A percentile compares a stretch with the other conserved stretches of the same genome.
Conservation (phyloP, 2,797 vertebrate genomes). For the Synanceia verrucosa region DNA sequence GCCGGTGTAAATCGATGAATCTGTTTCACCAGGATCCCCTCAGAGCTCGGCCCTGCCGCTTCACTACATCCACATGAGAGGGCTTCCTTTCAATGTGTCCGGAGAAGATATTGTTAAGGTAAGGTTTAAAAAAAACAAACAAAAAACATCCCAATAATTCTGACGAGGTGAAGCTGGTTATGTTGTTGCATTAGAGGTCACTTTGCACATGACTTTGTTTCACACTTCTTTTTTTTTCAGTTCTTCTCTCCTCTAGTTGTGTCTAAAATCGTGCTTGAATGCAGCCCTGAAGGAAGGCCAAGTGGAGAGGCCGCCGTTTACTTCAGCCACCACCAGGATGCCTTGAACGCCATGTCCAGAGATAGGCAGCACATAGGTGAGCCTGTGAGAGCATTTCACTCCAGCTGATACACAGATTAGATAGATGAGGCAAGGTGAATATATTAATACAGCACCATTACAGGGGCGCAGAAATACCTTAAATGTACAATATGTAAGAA, state of each 20-base stretch:
- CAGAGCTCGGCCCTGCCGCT: not conserved
- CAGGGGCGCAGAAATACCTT: too few relatives aligned
- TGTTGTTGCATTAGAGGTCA: not conserved
- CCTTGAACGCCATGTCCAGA: slow-evolving; percentile 86
- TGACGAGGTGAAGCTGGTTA: not conserved
- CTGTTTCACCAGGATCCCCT: slow-evolving; percentile 8
- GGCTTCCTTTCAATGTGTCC: slow-evolving; percentile 85
- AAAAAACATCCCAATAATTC: not conserved
- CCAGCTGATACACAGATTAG: not conserved
- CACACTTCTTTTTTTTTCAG: slow-evolving; percentile 60
- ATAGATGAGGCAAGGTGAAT: not conserved
- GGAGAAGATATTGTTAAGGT: slow-evolving; percentile 89
- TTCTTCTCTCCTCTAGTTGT: slow-evolving; percentile 89
- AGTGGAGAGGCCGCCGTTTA: slow-evolving; percentile 87
- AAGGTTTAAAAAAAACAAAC: not conserved
- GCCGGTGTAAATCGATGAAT: not conserved
- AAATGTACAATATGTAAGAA: too few relatives aligned
- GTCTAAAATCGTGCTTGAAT: slow-evolving; percentile 86
- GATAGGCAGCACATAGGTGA: slow-evolving; percentile 87
- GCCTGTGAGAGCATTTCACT: slow-evolving; percentile 24
- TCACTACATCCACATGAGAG: slow-evolving; percentile 87
- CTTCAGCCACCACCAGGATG: slow-evolving; percentile 85
- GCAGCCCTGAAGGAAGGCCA: slow-evolving; percentile 80
- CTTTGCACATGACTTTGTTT: not conserved
- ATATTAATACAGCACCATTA: not conserved